Conservation (phyloP, 2,797 vertebrate species). For the Thaleichthys pacificus region DNA sequence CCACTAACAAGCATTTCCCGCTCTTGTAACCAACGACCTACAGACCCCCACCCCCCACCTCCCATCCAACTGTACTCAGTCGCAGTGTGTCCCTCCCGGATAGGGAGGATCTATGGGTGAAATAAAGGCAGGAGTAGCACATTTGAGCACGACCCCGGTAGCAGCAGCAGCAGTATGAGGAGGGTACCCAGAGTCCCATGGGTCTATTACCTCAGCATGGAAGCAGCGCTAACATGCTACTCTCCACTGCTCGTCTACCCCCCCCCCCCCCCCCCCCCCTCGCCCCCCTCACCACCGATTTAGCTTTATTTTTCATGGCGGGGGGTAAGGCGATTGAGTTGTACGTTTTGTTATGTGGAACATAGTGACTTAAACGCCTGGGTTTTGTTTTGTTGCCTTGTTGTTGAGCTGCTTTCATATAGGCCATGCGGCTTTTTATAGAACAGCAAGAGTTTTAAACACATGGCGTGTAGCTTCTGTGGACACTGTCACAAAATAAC, state of each 20-base stretch:
- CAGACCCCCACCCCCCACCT: background rate
- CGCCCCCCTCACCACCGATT: conserved; percentile 31
- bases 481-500: background rate
- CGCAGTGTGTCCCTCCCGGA: too few species aligned
- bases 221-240: conserved; percentile 51
- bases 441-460: background rate
- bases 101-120: too few species aligned
- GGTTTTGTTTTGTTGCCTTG: conserved; percentile 26
- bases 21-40: background rate
- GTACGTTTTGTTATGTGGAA: conserved; percentile 34
- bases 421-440: background rate
- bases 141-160: too few species aligned
- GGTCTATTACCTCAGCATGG: conserved; percentile 62
- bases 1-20: conserved; percentile 1
- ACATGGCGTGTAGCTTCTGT: background rate
- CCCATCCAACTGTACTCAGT: background rate
- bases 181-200: conserved; percentile 24
- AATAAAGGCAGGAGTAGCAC: too few species aligned
- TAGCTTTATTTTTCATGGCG: conserved; percentile 47
- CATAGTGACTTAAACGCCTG: conserved; percentile 36
- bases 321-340: conserved; percentile 26
- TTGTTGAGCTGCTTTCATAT: conserved; percentile 21
- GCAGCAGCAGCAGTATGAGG: too few species aligned
- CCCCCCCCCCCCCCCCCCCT: conserved; percentile 22
- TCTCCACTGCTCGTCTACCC: conserved; percentile 33